Percentiles rank a stretch among this genome's conserved stretches.
Conservation (phyloP, 35 echinoderm and acorn worm species). For the Lytechinus pictus region DNA sequence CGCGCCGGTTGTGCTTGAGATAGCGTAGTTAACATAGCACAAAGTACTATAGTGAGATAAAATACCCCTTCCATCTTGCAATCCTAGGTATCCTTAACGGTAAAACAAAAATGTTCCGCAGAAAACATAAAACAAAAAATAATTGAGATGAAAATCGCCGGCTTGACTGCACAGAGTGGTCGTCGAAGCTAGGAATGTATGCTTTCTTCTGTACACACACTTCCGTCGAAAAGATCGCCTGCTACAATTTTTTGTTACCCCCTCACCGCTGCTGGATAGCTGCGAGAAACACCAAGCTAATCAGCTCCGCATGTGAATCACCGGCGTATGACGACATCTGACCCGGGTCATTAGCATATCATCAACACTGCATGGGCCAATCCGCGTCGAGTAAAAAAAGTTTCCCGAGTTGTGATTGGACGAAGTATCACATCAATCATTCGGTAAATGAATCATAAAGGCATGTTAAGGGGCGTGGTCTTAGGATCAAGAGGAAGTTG, state of each 20-base stretch:
- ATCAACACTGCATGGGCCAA: background rate
- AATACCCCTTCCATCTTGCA: background rate
- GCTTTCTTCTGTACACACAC: background rate
- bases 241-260: background rate
- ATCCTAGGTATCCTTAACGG: background rate
- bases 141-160: constrained; percentile 11
- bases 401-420: background rate
- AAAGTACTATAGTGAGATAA: background rate
- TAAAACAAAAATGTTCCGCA: background rate
- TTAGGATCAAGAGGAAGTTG: background rate
- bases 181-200: background rate
- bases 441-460: background rate
- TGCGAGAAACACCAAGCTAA: background rate
- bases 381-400: background rate
- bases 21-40: background rate
- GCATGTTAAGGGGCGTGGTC: background rate
- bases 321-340: constrained; percentile 7
- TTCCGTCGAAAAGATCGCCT: background rate
- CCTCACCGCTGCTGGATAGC: background rate
- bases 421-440: background rate
- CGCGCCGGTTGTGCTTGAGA: background rate
- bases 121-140: background rate
- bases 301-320: background rate
- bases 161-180: background rate
- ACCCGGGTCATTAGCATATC: constrained; percentile 1